Evolutionary conservation across 2,113 vertebrate species (phyloP).

Genomic region (Mus spicilegus): DNA sequence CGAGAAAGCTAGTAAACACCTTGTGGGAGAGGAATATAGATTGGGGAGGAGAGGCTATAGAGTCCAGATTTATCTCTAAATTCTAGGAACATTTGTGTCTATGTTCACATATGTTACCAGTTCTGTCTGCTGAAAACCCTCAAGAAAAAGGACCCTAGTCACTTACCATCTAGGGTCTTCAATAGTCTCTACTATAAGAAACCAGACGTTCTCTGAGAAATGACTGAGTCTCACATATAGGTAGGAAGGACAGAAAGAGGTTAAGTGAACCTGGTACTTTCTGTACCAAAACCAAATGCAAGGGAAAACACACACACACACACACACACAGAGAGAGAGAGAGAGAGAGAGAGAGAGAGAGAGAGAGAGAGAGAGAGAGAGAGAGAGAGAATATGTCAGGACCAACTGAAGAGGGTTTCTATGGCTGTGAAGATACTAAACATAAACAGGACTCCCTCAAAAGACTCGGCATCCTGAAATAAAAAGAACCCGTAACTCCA

Average conservation of each 20-base stretch:
- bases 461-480: not conserved
- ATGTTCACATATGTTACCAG: not conserved
- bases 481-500: not conserved
- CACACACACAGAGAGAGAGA: too few species aligned
- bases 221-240: not conserved
- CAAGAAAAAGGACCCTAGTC: not conserved
- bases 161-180: not conserved
- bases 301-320: not conserved
- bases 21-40: not conserved
- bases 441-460: not conserved
- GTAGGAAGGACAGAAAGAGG: not conserved
- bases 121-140: not conserved
- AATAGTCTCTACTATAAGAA: not conserved
- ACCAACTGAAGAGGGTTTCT: not conserved
- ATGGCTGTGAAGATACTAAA: not conserved
- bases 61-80: not conserved
- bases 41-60: not conserved
- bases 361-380: too few species aligned
- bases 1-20: constrained; percentile 29
- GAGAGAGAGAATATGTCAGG: not conserved
- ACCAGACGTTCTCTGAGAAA: not conserved
- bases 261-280: not conserved
- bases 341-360: too few species aligned
- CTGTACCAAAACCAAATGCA: not conserved
- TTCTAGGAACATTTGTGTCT: not conserved